Percentiles rank a stretch among this genome's conserved stretches.
Conservation (phyloP, 1,140 invertebrate genomes). For the Bilobella aurantiaca region DNA sequence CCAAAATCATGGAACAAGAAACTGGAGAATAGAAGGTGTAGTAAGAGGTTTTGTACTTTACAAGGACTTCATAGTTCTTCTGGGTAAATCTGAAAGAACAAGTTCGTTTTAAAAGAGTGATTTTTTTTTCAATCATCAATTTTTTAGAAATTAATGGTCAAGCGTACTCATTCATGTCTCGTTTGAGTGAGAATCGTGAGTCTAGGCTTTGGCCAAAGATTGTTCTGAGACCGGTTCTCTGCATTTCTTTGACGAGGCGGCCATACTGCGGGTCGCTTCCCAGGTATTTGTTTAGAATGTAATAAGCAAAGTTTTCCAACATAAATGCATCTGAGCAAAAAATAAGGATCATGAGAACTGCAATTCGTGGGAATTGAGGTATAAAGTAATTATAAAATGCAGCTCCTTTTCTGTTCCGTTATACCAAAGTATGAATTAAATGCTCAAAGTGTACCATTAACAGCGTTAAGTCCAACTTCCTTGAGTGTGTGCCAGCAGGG, state of each 20-base stretch:
- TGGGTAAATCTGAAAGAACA: slow-evolving; percentile 4
- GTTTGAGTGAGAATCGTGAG: slow-evolving; percentile 44
- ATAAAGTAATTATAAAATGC: too few species aligned
- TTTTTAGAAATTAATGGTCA: not conserved
- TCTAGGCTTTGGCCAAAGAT: slow-evolving; percentile 66
- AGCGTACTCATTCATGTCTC: slow-evolving; percentile 14
- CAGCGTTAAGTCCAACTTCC: slow-evolving; percentile 47
- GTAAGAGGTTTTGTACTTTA: slow-evolving; percentile 55
- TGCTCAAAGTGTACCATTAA: too few species aligned
- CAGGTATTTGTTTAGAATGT: slow-evolving; percentile 46
- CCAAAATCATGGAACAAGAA: slow-evolving; percentile 49
- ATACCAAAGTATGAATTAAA: too few species aligned
- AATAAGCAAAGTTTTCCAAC: slow-evolving; percentile 46
- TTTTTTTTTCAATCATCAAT: too few species aligned
- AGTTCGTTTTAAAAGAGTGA: slow-evolving; percentile 2
- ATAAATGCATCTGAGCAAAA: slow-evolving; percentile 44
- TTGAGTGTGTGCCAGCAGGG: slow-evolving; percentile 52
- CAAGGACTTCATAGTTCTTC: slow-evolving; percentile 45
- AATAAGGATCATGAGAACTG: not conserved
- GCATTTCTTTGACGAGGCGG: slow-evolving; percentile 47
- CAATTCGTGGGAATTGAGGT: too few species aligned
- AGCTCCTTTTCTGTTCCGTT: too few species aligned
- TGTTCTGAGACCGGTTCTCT: slow-evolving; percentile 62
- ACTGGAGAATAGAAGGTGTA: slow-evolving; percentile 55
- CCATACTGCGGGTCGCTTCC: slow-evolving; percentile 44